Evolutionary conservation across 2,888 invertebrate genomes (phyloP), one percentile per base, ranked within the genome.

Genomic region (Nymphalis polychloros): DNA sequence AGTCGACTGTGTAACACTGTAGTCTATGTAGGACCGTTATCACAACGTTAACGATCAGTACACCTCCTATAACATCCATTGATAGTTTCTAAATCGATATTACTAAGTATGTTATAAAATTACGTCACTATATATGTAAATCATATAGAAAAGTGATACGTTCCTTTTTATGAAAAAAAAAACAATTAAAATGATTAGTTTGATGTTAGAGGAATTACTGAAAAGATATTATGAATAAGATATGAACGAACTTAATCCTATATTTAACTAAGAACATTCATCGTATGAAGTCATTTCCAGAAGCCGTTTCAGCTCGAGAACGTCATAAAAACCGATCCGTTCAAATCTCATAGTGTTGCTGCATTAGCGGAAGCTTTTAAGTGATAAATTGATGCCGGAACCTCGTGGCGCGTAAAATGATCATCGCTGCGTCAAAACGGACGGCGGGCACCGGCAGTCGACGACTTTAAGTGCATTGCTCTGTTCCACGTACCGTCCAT

Each of bases 311-410:
- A 73, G 69, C 71, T 75, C 72, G 76, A 78, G 76, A 80, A 77
- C 79, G 77, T 80, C 81, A 80, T 88, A 86, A 86, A 86, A 83
- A 67, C 67, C 71, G 66, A 71, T 74, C 70, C 70, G 71, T 72
- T 72, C 69, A 71, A 74, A 78, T 80, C 78, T 79, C 78, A 80
- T 79, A 77, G 78, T 78, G 82, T 78, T 76, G 80, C 77, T 80
- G 80, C 80, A 81, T 79, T 78, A 81, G 82, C 91, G 92, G 92
- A 92, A 92, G 90, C 89, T 88, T 88, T 87, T 86, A 90, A 90
- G 88, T 91, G 90, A 89, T 91, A 90, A 90, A 92, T 91, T 89
- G 89, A 83, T 85, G 85, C 88, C 90, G 92, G 92, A 92, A 92
- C 88, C 81, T 80, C 83, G 84, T 83, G 85, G 85, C 86, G 84